Evolutionary conservation across 2,113 vertebrate genomes (phyloP).

Genomic region (Turdus rufiventris): DNA sequence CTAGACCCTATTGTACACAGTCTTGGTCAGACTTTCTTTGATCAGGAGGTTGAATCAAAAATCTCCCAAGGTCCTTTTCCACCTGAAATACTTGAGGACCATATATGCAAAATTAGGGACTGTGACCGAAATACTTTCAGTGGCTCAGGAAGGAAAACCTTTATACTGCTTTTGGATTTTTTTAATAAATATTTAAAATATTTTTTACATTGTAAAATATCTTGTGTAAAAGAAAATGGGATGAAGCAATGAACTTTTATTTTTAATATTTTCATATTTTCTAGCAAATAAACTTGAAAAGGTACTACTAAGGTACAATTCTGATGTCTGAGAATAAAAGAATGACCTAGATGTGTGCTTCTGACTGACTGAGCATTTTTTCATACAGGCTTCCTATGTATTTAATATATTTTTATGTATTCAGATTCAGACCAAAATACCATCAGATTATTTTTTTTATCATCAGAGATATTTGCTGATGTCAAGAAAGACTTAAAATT

Average conservation of each 20-base stretch:
- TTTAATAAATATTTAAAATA: not conserved
- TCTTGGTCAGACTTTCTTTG: not conserved
- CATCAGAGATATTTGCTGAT: not conserved
- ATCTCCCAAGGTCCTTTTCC: not conserved
- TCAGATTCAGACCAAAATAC: not conserved
- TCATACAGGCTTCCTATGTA: not conserved
- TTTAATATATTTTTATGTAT: not conserved
- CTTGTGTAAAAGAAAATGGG: not conserved
- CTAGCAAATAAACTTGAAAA: not conserved
- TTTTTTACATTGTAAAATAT: not conserved
- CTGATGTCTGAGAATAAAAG: not conserved
- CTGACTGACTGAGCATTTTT: not conserved
- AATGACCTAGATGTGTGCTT: not conserved
- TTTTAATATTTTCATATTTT: not conserved
- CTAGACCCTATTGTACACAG: not conserved
- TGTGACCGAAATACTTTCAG: not conserved
- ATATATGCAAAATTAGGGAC: not conserved
- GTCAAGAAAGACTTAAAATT: not conserved
- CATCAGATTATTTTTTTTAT: not conserved
- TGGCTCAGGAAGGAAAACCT: not conserved
- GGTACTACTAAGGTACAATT: not conserved
- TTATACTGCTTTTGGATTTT: not conserved
- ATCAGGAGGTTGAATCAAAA: not conserved
- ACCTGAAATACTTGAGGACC: not conserved
- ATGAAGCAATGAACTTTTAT: not conserved